Evolutionary conservation across 2,113 vertebrate species (phyloP), one percentile per base, ranked within the genome.

Genomic region (Pimephales promelas): DNA sequence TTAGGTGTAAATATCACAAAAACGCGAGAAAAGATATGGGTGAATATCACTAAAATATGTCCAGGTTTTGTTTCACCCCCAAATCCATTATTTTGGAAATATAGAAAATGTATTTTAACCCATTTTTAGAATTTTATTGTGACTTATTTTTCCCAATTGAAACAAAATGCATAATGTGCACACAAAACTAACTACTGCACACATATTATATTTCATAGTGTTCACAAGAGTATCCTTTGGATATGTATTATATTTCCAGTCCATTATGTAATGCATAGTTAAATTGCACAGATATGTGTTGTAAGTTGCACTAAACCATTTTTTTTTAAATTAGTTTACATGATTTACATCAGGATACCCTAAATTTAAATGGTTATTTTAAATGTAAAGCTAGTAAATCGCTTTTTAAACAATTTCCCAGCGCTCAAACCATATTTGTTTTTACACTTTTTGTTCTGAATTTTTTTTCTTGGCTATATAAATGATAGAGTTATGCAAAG

Each of bases 1-100:
- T 87, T 87, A 34, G 86, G 83, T 87, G 81, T 87, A 87, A 80
- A 87, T 87, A 87, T 85, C 83, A 83, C 16, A 59, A 72, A 78
- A 13, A 16, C 22, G 1, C 4, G 0, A 68, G 9, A 22, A 68
- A 40, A 68, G 18, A 22, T 40, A 40, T 40, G 34, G 34, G 64
- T 40, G 43, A 47, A 56, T 54, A 31, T 20, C 24, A 31, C 10
- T 71, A 78, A 28, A 70, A 83, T 13, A n/a, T 68, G 3, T 16
- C 66, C 61, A 28, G 5, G 2, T 64, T 31, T 64, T 0, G 45
- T 64, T 31, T 64, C 1, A 11, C 45, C 5, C 49, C 49, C 5
- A 20, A 7, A 47, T 47, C 45, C 45, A 14, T 47, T 47, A 47
- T 47, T 13, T 47, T 13, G 3, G 45, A 47, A 47, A 20, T 52